phyloP scores from a whole-genome alignment of 2,888 invertebrate species.

The Drosophila putrida region DNA sequence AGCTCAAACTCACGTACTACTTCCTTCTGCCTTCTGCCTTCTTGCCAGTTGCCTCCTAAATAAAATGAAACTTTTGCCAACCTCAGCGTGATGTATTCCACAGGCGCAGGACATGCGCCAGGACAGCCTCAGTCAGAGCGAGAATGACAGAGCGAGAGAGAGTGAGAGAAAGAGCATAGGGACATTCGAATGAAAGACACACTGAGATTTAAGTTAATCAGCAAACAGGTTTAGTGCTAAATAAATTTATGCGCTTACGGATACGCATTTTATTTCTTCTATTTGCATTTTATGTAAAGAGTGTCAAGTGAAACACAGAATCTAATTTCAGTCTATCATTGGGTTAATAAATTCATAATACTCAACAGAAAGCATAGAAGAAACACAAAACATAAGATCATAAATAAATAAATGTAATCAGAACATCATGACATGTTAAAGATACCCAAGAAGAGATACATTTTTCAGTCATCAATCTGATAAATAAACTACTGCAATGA shows the following conservation, averaged over 20 bases:
- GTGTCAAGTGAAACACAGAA: not conserved
- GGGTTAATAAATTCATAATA: slow-evolving; percentile 3
- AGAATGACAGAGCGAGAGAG: not conserved
- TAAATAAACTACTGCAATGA: slow-evolving; percentile 5
- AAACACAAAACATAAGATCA: not conserved
- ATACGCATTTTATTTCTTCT: slow-evolving; percentile 52
- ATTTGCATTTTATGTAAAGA: slow-evolving; percentile 25
- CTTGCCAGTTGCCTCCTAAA: slow-evolving; percentile 58
- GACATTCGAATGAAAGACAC: slow-evolving; percentile 22
- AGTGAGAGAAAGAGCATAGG: slow-evolving; percentile 7
- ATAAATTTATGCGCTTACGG: slow-evolving; percentile 66
- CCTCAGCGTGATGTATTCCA: slow-evolving; percentile 80
- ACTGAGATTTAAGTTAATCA: slow-evolving; percentile 78
- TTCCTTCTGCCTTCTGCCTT: slow-evolving; percentile 35
- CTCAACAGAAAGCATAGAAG: not conserved
- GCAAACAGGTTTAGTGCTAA: slow-evolving; percentile 77
- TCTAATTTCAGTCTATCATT: slow-evolving; percentile 2
- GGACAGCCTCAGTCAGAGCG: slow-evolving; percentile 20
- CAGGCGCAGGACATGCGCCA: slow-evolving; percentile 54
- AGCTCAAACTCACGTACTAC: slow-evolving; percentile 54
- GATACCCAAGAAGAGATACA: not conserved
- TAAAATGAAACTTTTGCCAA: slow-evolving; percentile 80
- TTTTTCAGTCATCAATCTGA: slow-evolving; percentile 30
- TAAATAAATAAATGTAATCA: not conserved
- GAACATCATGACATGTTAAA: not conserved